Evolutionary conservation across 1,140 invertebrate genomes (phyloP).

Genomic region (Bemisia tabaci): DNA sequence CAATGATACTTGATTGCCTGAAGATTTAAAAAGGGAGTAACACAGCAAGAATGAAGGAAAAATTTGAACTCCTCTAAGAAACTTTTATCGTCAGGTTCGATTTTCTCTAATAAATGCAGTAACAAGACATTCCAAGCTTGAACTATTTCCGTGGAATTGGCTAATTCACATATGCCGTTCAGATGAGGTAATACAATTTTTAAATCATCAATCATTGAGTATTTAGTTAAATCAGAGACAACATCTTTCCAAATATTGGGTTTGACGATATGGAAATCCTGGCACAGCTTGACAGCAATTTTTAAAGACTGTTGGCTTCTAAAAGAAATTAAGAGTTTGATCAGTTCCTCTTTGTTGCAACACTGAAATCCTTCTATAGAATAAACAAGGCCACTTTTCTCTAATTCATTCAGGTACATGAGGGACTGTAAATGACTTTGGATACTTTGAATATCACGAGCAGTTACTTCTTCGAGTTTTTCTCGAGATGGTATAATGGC

Average conservation of each 20-base stretch:
- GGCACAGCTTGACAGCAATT: neutral
- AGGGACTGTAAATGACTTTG: neutral
- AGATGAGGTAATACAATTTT: neutral
- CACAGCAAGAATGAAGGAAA: neutral
- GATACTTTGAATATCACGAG: constrained; percentile 13
- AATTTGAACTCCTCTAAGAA: neutral
- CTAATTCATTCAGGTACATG: neutral
- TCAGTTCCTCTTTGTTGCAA: neutral
- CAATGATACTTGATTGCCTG: neutral
- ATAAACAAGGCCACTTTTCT: neutral
- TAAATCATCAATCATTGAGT: neutral
- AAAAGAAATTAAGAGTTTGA: neutral
- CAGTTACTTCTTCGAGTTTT: constrained; percentile 27
- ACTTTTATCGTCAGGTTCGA: neutral
- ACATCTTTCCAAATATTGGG: neutral
- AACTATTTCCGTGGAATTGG: neutral
- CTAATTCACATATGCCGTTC: neutral
- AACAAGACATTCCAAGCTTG: neutral
- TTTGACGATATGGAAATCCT: neutral
- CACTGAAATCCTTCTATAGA: neutral
- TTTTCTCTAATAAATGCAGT: neutral
- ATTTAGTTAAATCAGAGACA: neutral
- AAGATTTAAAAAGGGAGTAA: neutral
- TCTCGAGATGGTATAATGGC: constrained; percentile 22
- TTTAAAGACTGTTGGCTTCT: neutral